Conservation (phyloP, 2,797 vertebrate species). For the Siniperca undulata region DNA sequence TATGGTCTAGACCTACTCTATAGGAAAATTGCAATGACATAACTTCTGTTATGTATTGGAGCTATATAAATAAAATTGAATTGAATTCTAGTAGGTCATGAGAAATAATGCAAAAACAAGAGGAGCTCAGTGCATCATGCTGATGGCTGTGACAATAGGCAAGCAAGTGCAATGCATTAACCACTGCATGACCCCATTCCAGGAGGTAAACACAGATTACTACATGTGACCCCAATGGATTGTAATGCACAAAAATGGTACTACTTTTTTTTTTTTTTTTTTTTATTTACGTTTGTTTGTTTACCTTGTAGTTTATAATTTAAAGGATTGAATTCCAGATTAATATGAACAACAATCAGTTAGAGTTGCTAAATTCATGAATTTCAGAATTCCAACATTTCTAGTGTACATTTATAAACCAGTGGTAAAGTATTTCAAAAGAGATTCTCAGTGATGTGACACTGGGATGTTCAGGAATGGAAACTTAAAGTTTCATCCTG, state of each 20-base stretch:
- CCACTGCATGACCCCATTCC: not conserved
- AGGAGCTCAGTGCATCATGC: slow-evolving; percentile 29
- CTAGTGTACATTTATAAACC: not conserved
- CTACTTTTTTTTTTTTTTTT: not conserved
- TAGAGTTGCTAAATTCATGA: not conserved
- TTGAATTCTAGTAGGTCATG: slow-evolving; percentile 26
- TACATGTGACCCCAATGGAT: slow-evolving; percentile 23
- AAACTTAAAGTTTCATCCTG: not conserved
- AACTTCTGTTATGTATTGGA: no score
- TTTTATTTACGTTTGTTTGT: not conserved
- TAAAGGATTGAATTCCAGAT: not conserved
- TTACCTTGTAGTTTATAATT: not conserved
- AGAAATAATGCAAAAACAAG: slow-evolving; percentile 23
- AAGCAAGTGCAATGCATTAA: slow-evolving; percentile 38
- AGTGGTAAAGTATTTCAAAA: not conserved
- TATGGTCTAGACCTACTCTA: no score
- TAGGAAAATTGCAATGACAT: no score
- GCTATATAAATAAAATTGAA: no score
- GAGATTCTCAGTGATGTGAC: not conserved
- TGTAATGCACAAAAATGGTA: not conserved
- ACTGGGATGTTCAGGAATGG: not conserved
- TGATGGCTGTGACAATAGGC: slow-evolving; percentile 55
- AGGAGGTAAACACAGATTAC: not conserved
- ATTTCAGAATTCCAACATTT: not conserved
- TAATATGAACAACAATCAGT: not conserved